Evolutionary conservation across 37 sponge, comb jelly and placozoan genomes (phyloP).

Genomic region (Halisarca cf. caerulea): DNA sequence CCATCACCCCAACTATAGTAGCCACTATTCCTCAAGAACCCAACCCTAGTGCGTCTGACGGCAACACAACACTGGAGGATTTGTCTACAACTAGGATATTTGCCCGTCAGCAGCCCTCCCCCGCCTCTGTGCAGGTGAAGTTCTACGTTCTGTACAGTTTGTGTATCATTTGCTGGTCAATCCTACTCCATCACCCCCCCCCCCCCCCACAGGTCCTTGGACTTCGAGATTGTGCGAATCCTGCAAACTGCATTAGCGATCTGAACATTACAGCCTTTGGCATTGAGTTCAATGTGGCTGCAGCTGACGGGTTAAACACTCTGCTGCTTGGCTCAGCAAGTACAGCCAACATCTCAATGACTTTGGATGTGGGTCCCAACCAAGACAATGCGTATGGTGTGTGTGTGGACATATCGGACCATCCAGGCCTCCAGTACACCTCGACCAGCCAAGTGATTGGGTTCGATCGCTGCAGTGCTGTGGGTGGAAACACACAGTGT

Average conservation of each 20-base stretch:
- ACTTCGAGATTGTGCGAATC: neutral
- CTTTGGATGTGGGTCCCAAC: neutral
- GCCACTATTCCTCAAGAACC: neutral
- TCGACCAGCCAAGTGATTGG: neutral
- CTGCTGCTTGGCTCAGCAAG: neutral
- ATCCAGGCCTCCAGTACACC: neutral
- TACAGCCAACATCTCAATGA: neutral
- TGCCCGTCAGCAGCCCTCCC: neutral
- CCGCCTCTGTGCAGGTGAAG: neutral
- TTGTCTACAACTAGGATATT: neutral
- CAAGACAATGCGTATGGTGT: conserved; percentile 3
- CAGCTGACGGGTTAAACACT: neutral
- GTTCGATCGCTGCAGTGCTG: neutral
- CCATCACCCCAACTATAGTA: no score
- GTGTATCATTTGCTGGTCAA: neutral
- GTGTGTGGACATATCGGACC: neutral
- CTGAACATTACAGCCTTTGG: neutral
- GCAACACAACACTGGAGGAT: neutral
- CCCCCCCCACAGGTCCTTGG: neutral
- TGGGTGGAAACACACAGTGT: neutral
- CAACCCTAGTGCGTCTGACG: neutral
- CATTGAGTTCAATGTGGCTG: neutral
- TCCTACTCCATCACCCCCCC: neutral
- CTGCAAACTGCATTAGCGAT: no score
- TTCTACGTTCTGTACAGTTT: neutral